Base-by-base conservation (phyloP, 2,888 invertebrate species). In the Eristalis tenax region DNA sequence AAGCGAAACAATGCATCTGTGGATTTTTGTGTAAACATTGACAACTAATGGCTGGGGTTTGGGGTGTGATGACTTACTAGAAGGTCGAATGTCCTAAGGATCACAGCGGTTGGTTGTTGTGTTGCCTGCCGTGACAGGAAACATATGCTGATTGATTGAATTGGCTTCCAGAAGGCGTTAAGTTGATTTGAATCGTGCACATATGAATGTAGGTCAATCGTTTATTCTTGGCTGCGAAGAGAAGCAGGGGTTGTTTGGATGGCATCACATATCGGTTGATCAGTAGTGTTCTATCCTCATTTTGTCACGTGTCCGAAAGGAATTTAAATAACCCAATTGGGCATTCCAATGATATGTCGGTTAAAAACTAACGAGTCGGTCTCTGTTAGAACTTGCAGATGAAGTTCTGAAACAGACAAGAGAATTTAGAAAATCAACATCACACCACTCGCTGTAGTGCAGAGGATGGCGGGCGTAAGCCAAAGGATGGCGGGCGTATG, bases 21-120 rank as follows among this genome's bases (percentile, higher is more conserved):
- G 43, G 61, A 35, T 64, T 74, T 75, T 43, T 61, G 56, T 68
- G 50, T 73, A 59, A 79, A 79, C 66, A 78, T n/a, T 43, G 68
- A 18, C 56, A 77, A 63, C 50, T 26, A 63, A 69, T 69, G 56
- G 35, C 50, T 32, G 32, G 18, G 18, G 23, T 50, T 26, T 50
- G 18, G 50, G 50, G 50, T 50, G 32, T n/a, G 26, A n/a, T 56
- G 56, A 64, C 23, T 63, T 11, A 13, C 23, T 56, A 15, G 50
- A 50, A 64, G 77, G 38, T 70, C 61, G 32, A 22, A 66, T 50
- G 50, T 50, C 50, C 11, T 66, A 22, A 68, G 59, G 13, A 68
- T 22, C 50, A 4, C 18, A 50, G 6, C 50, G 18, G 8, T 10
- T 2, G 28, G 2, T 18, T 18, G n/a, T 15, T 4, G n/a, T n/a